Conservation (phyloP, 2,888 invertebrate genomes). For the Tinea pellionella region DNA sequence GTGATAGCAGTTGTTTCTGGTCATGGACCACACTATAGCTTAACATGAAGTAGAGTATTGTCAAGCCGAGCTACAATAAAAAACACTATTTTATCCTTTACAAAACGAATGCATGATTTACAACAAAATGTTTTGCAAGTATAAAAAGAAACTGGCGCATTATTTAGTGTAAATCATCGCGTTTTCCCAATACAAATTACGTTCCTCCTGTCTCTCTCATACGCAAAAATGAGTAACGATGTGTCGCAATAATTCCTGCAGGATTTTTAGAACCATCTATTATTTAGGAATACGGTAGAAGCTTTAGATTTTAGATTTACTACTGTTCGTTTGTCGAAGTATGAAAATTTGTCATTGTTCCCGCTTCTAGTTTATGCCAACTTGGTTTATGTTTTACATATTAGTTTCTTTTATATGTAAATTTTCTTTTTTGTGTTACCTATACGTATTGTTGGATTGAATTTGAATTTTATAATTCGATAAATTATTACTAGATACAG, state of each 20-base stretch:
- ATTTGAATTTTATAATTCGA: too few relatives aligned
- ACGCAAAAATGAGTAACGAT: constrained; percentile 40
- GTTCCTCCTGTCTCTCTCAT: constrained; percentile 1
- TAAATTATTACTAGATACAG: too few relatives aligned
- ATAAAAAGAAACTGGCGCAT: neutral
- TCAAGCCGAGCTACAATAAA: too few relatives aligned
- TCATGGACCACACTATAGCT: too few relatives aligned
- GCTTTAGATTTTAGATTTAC: constrained; percentile 8
- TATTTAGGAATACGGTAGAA: constrained; percentile 36
- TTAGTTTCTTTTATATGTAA: neutral
- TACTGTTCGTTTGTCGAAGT: neutral
- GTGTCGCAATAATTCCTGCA: constrained; percentile 46
- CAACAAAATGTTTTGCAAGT: constrained; percentile 38
- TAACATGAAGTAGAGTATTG: too few relatives aligned
- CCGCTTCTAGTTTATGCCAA: neutral
- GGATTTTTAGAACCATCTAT: constrained; percentile 48
- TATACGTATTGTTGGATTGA: too few relatives aligned
- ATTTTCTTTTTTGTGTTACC: neutral
- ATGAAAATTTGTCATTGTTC: constrained; percentile 5
- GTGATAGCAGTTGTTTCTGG: too few relatives aligned
- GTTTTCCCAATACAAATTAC: neutral
- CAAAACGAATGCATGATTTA: constrained; percentile 16
- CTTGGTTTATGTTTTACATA: neutral
- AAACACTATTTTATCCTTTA: constrained; percentile 16
- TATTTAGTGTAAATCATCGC: neutral